These are phyloP conservation scores for Silurus asotus DNA, from an alignment of 2,113 vertebrate species.

Conservation along the genomic window DNA sequence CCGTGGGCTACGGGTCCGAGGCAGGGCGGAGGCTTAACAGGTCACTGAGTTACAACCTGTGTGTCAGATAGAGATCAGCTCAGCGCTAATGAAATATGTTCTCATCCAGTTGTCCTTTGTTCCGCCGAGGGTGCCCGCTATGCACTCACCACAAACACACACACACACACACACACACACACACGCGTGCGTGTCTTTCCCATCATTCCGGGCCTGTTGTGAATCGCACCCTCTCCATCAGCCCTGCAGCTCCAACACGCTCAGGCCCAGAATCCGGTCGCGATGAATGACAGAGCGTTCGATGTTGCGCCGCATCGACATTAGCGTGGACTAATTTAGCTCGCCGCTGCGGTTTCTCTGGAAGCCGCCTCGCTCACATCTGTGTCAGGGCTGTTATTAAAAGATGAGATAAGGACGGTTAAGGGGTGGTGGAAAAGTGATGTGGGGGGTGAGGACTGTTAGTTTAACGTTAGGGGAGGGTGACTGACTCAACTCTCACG, in stretches of 20 bases:
- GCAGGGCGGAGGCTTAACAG: slow-evolving; percentile 69
- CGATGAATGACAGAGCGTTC: slow-evolving; percentile 65
- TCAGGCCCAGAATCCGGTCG: slow-evolving; percentile 58
- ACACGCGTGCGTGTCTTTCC: slow-evolving; percentile 52
- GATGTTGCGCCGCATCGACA: slow-evolving; percentile 70
- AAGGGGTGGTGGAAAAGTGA: background rate
- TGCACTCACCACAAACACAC: slow-evolving; percentile 59
- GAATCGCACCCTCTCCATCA: slow-evolving; percentile 67
- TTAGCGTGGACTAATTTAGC: slow-evolving; percentile 74
- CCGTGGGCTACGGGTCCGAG: slow-evolving; percentile 60
- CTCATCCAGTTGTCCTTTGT: slow-evolving; percentile 65
- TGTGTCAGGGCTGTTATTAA: slow-evolving; percentile 49
- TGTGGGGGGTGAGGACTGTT: background rate
- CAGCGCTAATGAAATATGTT: slow-evolving; percentile 73
- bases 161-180: background rate
- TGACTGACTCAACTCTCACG: slow-evolving; percentile 8
- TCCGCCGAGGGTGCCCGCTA: slow-evolving; percentile 68
- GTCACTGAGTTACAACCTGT: slow-evolving; percentile 65
- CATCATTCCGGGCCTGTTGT: slow-evolving; percentile 66
- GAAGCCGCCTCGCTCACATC: slow-evolving; percentile 51
- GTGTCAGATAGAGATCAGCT: slow-evolving; percentile 64
- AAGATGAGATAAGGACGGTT: slow-evolving; percentile 47
- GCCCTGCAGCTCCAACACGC: slow-evolving; percentile 72
- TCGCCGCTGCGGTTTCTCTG: slow-evolving; percentile 61
- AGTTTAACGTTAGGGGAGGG: slow-evolving; percentile 11